Base-by-base conservation (phyloP, 2,797 vertebrate genomes). In the Ambastaia sidthimunki region DNA sequence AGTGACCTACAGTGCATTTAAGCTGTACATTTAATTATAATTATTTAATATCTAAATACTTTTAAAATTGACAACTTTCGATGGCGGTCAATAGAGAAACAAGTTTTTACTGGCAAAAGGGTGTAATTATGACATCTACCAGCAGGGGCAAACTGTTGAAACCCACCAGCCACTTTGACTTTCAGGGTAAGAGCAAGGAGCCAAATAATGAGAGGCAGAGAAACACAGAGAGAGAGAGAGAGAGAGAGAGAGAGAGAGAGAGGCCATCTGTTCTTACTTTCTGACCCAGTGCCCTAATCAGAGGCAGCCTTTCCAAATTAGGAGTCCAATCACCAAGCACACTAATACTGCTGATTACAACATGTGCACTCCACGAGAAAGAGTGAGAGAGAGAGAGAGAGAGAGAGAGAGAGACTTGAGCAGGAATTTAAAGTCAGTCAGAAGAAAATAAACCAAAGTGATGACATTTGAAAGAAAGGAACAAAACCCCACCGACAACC, bases 251-350 rank as follows among this genome's bases (percentile, higher is more conserved):
- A 78, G 76, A 47, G 21, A 52, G 31, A 65, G 25, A 84, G 83
- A 85, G 88, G 91, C 74, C 92, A 92, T 92, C 92, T 93, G 92
- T 93, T 90, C 90, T 19, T 86, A 86, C 91, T 89, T 89, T 90
- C 90, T 92, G 92, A 93, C 90, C 91, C 89, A 87, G 78, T 91
- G 91, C 85, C 91, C 92, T 90, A 84, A 87, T 88, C 89, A 85
- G 86, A 74, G 72, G 85, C 86, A 86, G 85, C 48, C 34, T 84
- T 85, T 87, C 86, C 84, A 92, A 90, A 93, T 92, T 89, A 91
- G 90, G 84, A 85, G 60, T 78, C 80, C 85, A 74, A 86, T 86
- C 81, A 84, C 85, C 86, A 85, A 79, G 71, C 71, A 80, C 62
- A 84, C 85, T 90, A 92, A 93, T 91, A 86, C 87, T 60, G 57